Percentiles rank a stretch among this genome's conserved stretches.
phyloP scores from a whole-genome alignment of 2,113 vertebrate genomes.

The Sus scrofa region DNA sequence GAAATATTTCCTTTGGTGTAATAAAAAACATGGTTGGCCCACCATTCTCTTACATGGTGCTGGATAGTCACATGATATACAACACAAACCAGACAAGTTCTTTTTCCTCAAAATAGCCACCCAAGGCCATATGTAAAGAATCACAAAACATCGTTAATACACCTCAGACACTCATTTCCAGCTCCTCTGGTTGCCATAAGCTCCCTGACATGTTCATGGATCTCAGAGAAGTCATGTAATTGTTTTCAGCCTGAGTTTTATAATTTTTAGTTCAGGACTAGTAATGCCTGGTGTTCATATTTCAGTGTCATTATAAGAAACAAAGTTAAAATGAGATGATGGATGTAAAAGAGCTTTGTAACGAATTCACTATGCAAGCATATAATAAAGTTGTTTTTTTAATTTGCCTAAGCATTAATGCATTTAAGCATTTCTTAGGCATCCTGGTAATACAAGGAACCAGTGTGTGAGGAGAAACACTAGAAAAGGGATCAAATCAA shows the following conservation, averaged over 20 bases:
- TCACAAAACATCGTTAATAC: background rate
- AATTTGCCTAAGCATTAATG: background rate
- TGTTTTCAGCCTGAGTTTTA: background rate
- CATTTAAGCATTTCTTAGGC: background rate
- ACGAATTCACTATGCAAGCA: background rate
- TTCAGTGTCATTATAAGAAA: slow-evolving; percentile 36
- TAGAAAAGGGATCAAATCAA: background rate
- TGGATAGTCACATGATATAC: slow-evolving; percentile 40
- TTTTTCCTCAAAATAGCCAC: background rate
- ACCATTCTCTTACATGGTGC: background rate
- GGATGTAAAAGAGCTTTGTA: slow-evolving; percentile 9
- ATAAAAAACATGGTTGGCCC: slow-evolving; percentile 25
- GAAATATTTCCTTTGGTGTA: slow-evolving; percentile 68
- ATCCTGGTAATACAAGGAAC: slow-evolving; percentile 9
- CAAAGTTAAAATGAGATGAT: background rate
- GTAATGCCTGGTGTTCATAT: background rate
- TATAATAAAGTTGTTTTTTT: background rate
- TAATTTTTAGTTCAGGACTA: background rate
- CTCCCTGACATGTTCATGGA: background rate
- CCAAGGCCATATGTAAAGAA: background rate
- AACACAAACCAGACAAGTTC: background rate
- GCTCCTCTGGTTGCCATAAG: background rate
- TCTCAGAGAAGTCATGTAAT: background rate
- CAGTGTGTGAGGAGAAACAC: too few species aligned
- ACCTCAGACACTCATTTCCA: background rate